A percentile compares a stretch with the other conserved stretches of the same genome.
Conservation (phyloP, 2,113 vertebrate genomes). For the Microcebus tavaratra region DNA sequence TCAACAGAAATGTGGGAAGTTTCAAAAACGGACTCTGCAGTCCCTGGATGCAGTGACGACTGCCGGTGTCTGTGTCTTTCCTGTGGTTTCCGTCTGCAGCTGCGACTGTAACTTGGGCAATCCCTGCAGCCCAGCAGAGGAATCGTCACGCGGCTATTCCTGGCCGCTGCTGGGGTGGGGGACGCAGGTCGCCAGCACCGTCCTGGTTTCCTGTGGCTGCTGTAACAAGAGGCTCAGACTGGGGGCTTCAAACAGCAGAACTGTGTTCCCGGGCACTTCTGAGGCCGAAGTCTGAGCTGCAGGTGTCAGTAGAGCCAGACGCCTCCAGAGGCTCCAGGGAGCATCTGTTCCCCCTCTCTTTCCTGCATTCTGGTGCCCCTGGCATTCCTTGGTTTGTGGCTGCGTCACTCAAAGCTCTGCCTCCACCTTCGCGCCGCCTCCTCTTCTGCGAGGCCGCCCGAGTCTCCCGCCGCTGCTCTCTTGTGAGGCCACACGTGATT, state of each 20-base stretch:
- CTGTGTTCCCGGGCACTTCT: not conserved
- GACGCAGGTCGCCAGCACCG: no score
- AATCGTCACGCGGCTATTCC: not conserved
- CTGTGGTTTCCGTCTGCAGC: no score
- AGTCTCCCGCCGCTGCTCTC: not conserved
- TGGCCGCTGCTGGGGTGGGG: not conserved
- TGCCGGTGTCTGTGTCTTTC: accelerated
- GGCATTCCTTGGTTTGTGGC: no score
- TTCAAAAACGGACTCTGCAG: not conserved
- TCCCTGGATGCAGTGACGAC: not conserved
- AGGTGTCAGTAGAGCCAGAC: not conserved
- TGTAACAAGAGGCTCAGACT: no score
- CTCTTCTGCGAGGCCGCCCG: not conserved
- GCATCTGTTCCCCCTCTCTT: not conserved
- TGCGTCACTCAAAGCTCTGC: accelerated
- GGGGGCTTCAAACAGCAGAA: not conserved
- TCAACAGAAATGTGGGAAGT: not conserved
- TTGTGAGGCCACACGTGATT: not conserved
- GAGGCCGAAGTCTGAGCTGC: not conserved
- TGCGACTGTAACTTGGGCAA: not conserved
- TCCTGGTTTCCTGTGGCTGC: not conserved
- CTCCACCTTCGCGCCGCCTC: not conserved
- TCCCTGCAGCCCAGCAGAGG: not conserved
- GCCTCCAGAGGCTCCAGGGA: not conserved
- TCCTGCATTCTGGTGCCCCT: not conserved